Conservation (phyloP, 2,113 vertebrate genomes). For the Colaptes auratus region DNA sequence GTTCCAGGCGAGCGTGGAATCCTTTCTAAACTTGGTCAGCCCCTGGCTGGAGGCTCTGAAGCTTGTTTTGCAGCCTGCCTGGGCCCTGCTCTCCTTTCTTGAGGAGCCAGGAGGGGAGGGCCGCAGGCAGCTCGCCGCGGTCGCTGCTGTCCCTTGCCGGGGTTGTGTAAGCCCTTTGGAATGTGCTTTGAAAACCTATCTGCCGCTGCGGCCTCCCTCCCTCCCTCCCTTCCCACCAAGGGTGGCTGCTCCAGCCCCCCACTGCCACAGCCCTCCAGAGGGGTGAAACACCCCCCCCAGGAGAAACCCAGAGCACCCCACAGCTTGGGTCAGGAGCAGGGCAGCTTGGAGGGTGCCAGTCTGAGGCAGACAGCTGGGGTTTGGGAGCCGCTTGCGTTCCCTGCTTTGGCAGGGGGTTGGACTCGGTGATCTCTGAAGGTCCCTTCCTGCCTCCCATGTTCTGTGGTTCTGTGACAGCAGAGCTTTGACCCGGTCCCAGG, state of each 20-base stretch:
- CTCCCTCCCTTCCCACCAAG: neutral
- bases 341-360: neutral
- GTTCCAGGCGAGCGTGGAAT: conserved; percentile 26
- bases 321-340: neutral
- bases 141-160: conserved; percentile 31
- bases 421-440: too few species aligned
- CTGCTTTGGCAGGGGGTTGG: neutral
- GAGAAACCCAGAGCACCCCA: neutral
- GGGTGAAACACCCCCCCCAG: neutral
- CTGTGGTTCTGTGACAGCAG: too few species aligned
- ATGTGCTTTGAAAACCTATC: conserved; percentile 69
- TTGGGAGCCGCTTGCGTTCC: neutral
- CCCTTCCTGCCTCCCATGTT: too few species aligned
- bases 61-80: conserved; percentile 37
- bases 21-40: conserved; percentile 61
- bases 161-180: conserved; percentile 61
- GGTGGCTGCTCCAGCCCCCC: neutral
- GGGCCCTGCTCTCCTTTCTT: conserved; percentile 30
- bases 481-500: neutral
- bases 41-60: neutral
- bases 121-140: neutral
- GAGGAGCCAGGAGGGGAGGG: conserved; percentile 34
- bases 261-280: neutral
- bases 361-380: neutral
- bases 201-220: neutral